Evolutionary conservation across 2,888 invertebrate genomes (phyloP).

Genomic region (Mayetiola destructor): DNA sequence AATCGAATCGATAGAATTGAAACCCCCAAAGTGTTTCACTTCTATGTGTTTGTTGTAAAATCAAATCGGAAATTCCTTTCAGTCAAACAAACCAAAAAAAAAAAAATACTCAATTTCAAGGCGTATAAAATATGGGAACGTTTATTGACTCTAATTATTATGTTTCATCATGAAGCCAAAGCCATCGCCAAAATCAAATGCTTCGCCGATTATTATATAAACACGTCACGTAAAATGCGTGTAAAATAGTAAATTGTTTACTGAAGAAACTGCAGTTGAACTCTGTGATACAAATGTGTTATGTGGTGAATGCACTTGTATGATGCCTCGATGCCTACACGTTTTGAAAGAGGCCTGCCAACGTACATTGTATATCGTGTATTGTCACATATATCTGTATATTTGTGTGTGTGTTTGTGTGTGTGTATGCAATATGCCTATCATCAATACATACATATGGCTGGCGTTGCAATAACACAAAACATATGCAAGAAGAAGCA

Average conservation of each 20-base stretch:
- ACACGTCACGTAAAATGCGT: constrained; percentile 2
- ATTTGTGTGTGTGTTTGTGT: neutral
- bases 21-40: too few species aligned
- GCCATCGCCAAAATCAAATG: neutral
- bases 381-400: neutral
- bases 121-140: neutral
- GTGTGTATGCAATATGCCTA: neutral
- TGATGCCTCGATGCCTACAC: neutral
- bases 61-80: neutral
- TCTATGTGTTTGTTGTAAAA: neutral
- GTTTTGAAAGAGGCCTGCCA: neutral
- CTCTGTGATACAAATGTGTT: too few species aligned
- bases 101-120: neutral
- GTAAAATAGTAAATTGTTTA: neutral
- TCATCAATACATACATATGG: too few species aligned
- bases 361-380: neutral
- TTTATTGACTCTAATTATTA: too few species aligned
- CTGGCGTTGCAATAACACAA: neutral
- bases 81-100: neutral
- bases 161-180: neutral
- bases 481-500: neutral
- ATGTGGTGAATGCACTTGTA: too few species aligned
- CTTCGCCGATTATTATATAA: constrained; percentile 4
- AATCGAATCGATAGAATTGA: too few species aligned
- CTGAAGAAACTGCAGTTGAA: neutral